Percentiles rank a stretch among this genome's conserved stretches.
phyloP scores from a whole-genome alignment of 2,888 invertebrate species.

The Tortricodes alternella region DNA sequence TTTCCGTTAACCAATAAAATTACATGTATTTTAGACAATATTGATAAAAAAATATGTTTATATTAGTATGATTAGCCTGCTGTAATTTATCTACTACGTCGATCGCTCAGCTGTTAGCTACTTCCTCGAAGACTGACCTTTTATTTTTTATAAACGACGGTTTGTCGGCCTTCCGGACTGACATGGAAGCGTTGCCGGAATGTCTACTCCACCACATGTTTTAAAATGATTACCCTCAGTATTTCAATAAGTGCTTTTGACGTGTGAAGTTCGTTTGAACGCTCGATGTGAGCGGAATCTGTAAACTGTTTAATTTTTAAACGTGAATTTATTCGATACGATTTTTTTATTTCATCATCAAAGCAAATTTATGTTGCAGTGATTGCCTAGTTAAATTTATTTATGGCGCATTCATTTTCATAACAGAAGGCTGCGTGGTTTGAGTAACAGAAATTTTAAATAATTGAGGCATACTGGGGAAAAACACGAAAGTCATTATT shows the following conservation, averaged over 20 bases:
- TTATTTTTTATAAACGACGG: constrained; percentile 46
- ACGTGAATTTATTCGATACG: constrained; percentile 1
- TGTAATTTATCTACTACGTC: constrained; percentile 16
- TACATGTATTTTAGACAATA: too few relatives aligned
- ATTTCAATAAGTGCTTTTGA: constrained; percentile 25
- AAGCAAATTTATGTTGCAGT: constrained; percentile 10
- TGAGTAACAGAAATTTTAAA: too few relatives aligned
- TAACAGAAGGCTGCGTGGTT: background rate
- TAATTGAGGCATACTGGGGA: too few relatives aligned
- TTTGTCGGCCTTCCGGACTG: constrained; percentile 53
- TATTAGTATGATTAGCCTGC: constrained; percentile 25
- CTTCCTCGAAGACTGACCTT: constrained; percentile 42
- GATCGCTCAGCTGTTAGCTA: constrained; percentile 29
- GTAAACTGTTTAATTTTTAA: background rate
- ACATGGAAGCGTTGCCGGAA: constrained; percentile 34
- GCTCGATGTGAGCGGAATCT: constrained; percentile 1
- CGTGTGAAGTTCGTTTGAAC: constrained; percentile 7
- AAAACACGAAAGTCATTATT: too few relatives aligned
- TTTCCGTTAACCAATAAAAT: too few relatives aligned
- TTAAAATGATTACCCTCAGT: constrained; percentile 10
- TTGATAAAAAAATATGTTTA: background rate
- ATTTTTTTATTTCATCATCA: constrained; percentile 1
- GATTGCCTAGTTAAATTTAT: constrained; percentile 14
- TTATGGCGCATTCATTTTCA: constrained; percentile 5
- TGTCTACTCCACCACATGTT: constrained; percentile 5